Evolutionary conservation across 2,113 vertebrate genomes (phyloP), one percentile per base, ranked within the genome.

Genomic region (Heterocephalus glaber): DNA sequence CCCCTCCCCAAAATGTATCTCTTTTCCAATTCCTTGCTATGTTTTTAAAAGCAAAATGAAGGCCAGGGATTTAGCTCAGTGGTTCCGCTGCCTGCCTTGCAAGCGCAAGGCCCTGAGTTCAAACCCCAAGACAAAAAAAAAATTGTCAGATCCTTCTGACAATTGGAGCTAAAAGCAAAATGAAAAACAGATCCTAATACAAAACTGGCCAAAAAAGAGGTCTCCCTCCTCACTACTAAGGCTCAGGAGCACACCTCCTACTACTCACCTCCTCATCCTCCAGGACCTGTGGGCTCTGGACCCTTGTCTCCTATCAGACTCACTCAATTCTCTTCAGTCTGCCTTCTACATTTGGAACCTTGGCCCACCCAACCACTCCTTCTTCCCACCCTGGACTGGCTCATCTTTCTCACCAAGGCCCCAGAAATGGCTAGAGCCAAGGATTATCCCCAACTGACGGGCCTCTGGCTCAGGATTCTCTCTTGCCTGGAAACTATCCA

Each of bases 131-230:
- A n/a, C n/a, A n/a, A n/a, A n/a, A n/a, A n/a, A n/a, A n/a, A n/a
- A n/a, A n/a, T n/a, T n/a, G n/a, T n/a, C n/a, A n/a, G n/a, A n/a
- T n/a, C n/a, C n/a, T n/a, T n/a, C n/a, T n/a, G n/a, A n/a, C n/a
- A n/a, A n/a, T n/a, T n/a, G n/a, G n/a, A n/a, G n/a, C n/a, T 76
- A 92, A 83, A 79, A 87, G 14, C 41, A 74, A 83, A 90, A 68
- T 47, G 58, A 84, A 86, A 89, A 72, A 83, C 3, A 84, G 4
- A 86, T 72, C 60, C 49, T 72, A 82, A 83, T 26, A 26, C 38
- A 86, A 89, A 96, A 72, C 61, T 94, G 72, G 49, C 12, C 86
- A 47, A 38, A 89, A 93, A 80, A n/a, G 24, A 76, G 16, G 33
- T 30, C n/a, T 74, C 77, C 14, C 24, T 72, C 63, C 20, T 94